Percentiles rank a stretch among this genome's conserved stretches.
Evolutionary conservation across 2,888 invertebrate species (phyloP).

Genomic region (Dicroscelio sp.): DNA sequence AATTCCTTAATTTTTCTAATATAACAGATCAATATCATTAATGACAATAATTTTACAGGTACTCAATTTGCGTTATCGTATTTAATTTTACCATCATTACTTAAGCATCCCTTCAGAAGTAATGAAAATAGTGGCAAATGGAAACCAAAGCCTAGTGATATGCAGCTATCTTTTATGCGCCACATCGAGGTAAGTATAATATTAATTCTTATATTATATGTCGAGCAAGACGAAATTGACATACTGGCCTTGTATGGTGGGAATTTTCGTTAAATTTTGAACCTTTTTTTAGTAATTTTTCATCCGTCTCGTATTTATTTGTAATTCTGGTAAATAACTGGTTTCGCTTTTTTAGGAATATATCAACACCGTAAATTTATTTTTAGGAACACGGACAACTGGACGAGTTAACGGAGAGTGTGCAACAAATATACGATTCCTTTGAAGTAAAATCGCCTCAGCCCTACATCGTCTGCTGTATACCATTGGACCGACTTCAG

Average conservation of each 20-base stretch:
- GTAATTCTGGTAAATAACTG: not conserved
- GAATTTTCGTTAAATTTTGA: too few relatives aligned
- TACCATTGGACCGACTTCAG: not conserved
- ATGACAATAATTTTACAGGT: not conserved
- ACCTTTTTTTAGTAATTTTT: too few relatives aligned
- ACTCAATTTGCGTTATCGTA: slow-evolving; percentile 5
- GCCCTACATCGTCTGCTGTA: slow-evolving; percentile 24
- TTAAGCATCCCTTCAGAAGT: slow-evolving; percentile 24
- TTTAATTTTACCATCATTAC: slow-evolving; percentile 13
- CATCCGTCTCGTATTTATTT: not conserved
- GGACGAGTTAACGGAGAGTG: not conserved
- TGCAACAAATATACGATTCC: not conserved
- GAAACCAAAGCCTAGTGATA: slow-evolving; percentile 6
- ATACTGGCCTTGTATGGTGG: too few relatives aligned
- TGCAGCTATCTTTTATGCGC: slow-evolving; percentile 24
- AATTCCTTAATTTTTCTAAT: not conserved
- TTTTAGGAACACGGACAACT: slow-evolving; percentile 6
- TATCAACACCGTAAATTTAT: not conserved
- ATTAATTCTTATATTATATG: not conserved
- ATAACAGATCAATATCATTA: not conserved
- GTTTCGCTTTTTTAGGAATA: not conserved
- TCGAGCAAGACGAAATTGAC: too few relatives aligned
- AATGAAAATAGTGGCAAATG: slow-evolving; percentile 30
- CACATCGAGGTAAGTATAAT: slow-evolving; percentile 12
- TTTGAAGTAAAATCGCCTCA: not conserved